Conservation (phyloP, 2,113 vertebrate species). For the Brachypodius melanocephalos region DNA sequence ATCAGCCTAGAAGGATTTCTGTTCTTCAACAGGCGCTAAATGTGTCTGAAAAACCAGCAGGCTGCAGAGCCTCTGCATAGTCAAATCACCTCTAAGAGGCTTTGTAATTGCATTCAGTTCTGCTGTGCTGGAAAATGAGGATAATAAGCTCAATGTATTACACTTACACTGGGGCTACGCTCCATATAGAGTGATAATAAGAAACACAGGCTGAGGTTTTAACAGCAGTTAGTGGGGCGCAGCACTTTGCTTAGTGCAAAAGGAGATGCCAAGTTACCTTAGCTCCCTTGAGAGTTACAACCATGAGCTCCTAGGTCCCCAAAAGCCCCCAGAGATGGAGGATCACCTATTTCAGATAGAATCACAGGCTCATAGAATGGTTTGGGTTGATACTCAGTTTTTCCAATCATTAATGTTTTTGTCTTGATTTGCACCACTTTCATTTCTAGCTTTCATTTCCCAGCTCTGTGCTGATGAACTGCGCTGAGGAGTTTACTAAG, state of each 20-base stretch:
- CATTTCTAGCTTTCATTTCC: background rate
- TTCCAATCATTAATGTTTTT: background rate
- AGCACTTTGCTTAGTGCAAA: background rate
- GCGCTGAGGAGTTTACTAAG: background rate
- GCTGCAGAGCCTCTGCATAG: slow-evolving; percentile 11
- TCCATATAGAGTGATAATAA: background rate
- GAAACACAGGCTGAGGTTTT: background rate
- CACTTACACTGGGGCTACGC: background rate
- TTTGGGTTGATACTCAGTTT: background rate
- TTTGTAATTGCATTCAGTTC: slow-evolving; percentile 26
- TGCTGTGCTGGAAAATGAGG: slow-evolving; percentile 21
- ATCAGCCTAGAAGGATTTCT: slow-evolving; percentile 52
- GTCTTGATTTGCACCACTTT: background rate
- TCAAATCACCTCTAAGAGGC: slow-evolving; percentile 49
- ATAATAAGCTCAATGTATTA: slow-evolving; percentile 13
- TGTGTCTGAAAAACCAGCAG: slow-evolving; percentile 48
- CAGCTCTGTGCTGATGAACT: background rate
- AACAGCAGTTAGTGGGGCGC: background rate
- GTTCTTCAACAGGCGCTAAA: slow-evolving; percentile 9
- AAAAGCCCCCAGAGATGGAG: background rate
- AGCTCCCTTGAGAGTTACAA: background rate
- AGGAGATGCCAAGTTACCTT: background rate
- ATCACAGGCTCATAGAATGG: background rate
- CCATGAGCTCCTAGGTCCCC: background rate
- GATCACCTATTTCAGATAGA: background rate